A percentile compares a stretch with the other conserved stretches of the same genome.
phyloP scores from a whole-genome alignment of 2,888 invertebrate species.

The Agonopterix heracliana region DNA sequence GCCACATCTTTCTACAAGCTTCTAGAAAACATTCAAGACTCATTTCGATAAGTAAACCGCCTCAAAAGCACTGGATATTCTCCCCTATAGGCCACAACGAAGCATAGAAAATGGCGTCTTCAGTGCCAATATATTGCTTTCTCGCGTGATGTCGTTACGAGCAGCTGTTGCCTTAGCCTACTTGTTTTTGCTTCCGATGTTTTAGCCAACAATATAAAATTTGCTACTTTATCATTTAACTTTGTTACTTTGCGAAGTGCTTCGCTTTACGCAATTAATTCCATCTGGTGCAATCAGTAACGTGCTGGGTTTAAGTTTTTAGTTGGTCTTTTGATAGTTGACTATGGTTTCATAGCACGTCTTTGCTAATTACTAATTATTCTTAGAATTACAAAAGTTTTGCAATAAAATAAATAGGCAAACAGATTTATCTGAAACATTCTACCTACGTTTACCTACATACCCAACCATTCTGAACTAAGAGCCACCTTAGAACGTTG shows the following conservation, averaged over 20 bases:
- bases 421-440: too few relatives aligned
- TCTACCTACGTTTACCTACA: too few relatives aligned
- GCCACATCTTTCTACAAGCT: too few relatives aligned
- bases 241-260: constrained; percentile 19
- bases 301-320: not conserved
- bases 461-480: too few relatives aligned
- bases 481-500: too few relatives aligned
- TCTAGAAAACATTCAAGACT: too few relatives aligned
- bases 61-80: too few relatives aligned
- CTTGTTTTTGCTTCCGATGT: constrained; percentile 56
- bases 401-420: too few relatives aligned
- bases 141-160: constrained; percentile 70
- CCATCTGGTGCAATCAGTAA: constrained; percentile 2
- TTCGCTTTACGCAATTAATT: constrained; percentile 4
- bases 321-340: not conserved
- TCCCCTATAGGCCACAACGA: constrained; percentile 20
- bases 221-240: constrained; percentile 49
- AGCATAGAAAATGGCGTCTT: constrained; percentile 60
- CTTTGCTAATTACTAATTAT: too few relatives aligned
- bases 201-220: constrained; percentile 53
- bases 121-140: constrained; percentile 67
- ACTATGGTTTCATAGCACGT: too few relatives aligned
- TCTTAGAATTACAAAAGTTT: too few relatives aligned
- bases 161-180: constrained; percentile 59
- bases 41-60: too few relatives aligned